These are phyloP conservation scores for Ptychobarbus kaznakovi DNA, from an alignment of 2,797 vertebrate genomes.

Conservation along the genomic window DNA sequence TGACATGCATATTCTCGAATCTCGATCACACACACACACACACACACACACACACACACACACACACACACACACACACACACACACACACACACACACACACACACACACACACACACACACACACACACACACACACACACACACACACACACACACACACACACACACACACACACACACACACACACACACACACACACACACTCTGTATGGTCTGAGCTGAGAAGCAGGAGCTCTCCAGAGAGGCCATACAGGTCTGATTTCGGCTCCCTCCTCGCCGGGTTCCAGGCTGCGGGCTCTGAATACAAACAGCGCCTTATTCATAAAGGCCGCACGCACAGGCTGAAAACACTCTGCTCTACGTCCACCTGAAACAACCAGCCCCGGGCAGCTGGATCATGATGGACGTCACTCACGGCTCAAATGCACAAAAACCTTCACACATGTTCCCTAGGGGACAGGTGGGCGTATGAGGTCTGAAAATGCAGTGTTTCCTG, in stretches of 20 bases:
- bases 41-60: too few relatives aligned
- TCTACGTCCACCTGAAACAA: constrained; percentile 59
- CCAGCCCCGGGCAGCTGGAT: constrained; percentile 37
- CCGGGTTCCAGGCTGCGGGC: constrained; percentile 33
- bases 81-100: too few relatives aligned
- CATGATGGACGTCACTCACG: constrained; percentile 31
- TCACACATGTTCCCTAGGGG: constrained; percentile 18
- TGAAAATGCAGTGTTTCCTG: constrained; percentile 20
- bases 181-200: not conserved
- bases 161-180: too few relatives aligned
- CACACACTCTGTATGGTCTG: not conserved
- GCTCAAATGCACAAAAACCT: constrained; percentile 26
- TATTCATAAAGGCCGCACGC: constrained; percentile 58
- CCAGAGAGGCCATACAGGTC: constrained; percentile 51
- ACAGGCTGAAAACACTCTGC: constrained; percentile 42
- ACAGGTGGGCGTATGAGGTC: constrained; percentile 37
- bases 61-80: too few relatives aligned
- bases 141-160: too few relatives aligned
- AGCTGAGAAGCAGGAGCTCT: constrained; percentile 48
- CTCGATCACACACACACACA: too few relatives aligned
- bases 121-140: too few relatives aligned
- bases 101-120: too few relatives aligned
- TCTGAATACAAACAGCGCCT: constrained; percentile 59
- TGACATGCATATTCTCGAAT: not conserved
- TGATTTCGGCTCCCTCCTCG: constrained; percentile 53